A percentile compares a stretch with the other conserved stretches of the same genome.
Conservation (phyloP, 2,888 invertebrate genomes). For the Crossocerus cetratus region DNA sequence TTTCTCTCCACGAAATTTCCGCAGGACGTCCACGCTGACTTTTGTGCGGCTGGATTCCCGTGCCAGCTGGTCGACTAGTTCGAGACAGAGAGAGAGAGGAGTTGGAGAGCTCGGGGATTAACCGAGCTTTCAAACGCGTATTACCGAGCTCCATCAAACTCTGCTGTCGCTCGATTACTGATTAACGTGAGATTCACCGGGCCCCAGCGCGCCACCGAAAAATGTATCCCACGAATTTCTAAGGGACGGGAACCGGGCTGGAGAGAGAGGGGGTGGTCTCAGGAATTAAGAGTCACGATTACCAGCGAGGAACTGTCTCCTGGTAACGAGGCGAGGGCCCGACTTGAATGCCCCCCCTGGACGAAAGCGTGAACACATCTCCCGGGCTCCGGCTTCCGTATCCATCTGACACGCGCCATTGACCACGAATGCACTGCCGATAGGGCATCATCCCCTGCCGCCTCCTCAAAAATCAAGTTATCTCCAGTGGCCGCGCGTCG, state of each 20-base stretch:
- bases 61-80: slow-evolving; percentile 16
- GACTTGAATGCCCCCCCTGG: slow-evolving; percentile 32
- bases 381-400: slow-evolving; percentile 74
- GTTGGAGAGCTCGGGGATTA: slow-evolving; percentile 27
- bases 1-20: slow-evolving; percentile 38
- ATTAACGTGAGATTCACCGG: too few relatives aligned
- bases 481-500: slow-evolving; percentile 65
- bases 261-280: too few relatives aligned
- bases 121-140: slow-evolving; percentile 12
- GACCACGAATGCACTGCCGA: slow-evolving; percentile 75
- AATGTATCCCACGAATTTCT: slow-evolving; percentile 1
- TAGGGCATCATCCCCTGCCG: slow-evolving; percentile 53
- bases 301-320: too few relatives aligned
- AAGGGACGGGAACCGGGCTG: too few relatives aligned
- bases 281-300: too few relatives aligned
- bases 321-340: slow-evolving; percentile 3
- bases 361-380: slow-evolving; percentile 25
- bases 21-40: slow-evolving; percentile 42
- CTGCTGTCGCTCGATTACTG: too few relatives aligned
- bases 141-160: neutral
- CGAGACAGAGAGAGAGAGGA: slow-evolving; percentile 33
- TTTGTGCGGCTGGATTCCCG: slow-evolving; percentile 19
- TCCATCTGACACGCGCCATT: slow-evolving; percentile 78
- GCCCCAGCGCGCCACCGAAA: neutral
- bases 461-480: slow-evolving; percentile 75